A percentile compares a stretch with the other conserved stretches of the same genome.
Conservation (phyloP, 2,113 vertebrate species). For the Sylvia atricapilla region DNA sequence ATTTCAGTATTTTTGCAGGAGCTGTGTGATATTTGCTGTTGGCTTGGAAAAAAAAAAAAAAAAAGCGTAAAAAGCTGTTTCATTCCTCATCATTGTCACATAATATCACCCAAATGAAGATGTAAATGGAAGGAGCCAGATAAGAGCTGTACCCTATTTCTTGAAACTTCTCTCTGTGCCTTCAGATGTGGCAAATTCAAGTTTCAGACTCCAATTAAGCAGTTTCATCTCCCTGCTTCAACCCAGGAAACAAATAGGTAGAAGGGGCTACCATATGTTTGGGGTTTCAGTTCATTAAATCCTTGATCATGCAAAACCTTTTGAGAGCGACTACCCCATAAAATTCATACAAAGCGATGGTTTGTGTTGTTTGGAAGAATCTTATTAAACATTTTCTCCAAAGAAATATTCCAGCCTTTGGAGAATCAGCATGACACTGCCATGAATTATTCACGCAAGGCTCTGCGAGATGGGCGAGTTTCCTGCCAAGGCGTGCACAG, state of each 20-base stretch:
- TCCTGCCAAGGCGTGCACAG: conserved; percentile 74
- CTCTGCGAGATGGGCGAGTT: conserved; percentile 72
- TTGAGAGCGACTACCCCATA: background rate
- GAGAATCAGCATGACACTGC: conserved; percentile 70
- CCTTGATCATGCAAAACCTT: conserved; percentile 1
- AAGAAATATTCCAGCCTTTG: conserved; percentile 64
- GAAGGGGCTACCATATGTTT: conserved; percentile 3
- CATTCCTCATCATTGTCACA: background rate
- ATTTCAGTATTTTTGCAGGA: background rate
- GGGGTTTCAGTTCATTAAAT: conserved; percentile 16
- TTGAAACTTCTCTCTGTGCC: background rate
- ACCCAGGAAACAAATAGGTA: background rate
- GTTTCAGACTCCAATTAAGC: conserved; percentile 14
- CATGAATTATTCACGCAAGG: conserved; percentile 77
- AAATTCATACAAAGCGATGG: background rate
- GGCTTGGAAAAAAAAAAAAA: background rate
- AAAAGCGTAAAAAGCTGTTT: background rate
- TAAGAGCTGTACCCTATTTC: background rate
- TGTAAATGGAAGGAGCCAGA: background rate
- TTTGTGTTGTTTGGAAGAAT: conserved; percentile 62
- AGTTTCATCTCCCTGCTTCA: background rate
- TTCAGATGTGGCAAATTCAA: background rate
- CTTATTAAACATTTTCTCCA: conserved; percentile 70
- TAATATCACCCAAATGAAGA: background rate
- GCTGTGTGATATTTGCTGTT: background rate